Evolutionary conservation across 2,888 invertebrate genomes (phyloP), one percentile per base, ranked within the genome.

Genomic region (Temnothorax unifasciatus): DNA sequence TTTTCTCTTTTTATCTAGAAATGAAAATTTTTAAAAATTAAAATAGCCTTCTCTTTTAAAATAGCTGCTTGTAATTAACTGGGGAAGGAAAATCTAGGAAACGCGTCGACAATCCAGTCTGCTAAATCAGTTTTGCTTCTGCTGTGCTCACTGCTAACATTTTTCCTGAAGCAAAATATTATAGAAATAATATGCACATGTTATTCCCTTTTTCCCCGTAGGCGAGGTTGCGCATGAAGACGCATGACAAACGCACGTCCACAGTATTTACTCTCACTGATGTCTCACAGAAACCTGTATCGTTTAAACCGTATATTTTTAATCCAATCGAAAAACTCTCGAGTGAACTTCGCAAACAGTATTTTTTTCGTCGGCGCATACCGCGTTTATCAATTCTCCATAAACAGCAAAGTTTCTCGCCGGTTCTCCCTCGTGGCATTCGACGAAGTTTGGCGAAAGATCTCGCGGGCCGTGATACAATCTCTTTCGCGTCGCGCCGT

Each of bases 321-420:
- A 79, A 79, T 79, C 47, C 38, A 47, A 50, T 59, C 59, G 29
- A 4, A 15, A 59, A 79, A 71, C 13, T 13, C 38, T 15, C 52
- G 15, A 41, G 52, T 21, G 21, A 38, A 64, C 38, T 47, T n/a
- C 11, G 59, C 34, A 59, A 61, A 57, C 18, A 59, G 47, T 21
- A 61, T 79, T 34, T 71, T 79, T 79, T 69, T 79, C 59, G 44
- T 18, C 25, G 47, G 69, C 59, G 59, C 38, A 50, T 34, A 34
- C 47, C 71, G 50, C 73, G 59, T 79, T 79, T 79, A 79, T 79
- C 79, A 79, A 71, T 79, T 79, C 73, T 71, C 79, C 59, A 79
- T 79, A 79, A 79, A 79, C 79, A 79, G 73, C 18, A 50, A 79
- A 79, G 79, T 79, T 79, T 71, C 59, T 57, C 68, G 66, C 77